Evolutionary conservation across 2,888 invertebrate species (phyloP).

Genomic region (Perithous albicinctus): DNA sequence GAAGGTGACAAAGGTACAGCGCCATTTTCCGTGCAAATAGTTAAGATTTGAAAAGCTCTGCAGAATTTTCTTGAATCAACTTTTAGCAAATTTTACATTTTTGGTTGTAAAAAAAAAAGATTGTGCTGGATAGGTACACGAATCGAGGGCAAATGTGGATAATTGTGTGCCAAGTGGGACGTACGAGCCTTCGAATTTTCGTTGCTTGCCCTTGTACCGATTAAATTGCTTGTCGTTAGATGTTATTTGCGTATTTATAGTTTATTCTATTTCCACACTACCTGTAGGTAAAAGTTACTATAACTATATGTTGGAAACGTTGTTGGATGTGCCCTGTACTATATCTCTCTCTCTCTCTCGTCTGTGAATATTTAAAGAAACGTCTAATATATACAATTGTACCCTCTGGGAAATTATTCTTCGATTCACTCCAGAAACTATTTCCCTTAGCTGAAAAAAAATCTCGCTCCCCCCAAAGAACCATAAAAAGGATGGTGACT

Average conservation of each 20-base stretch:
- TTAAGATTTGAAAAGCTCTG: background rate
- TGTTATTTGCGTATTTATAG: slow-evolving; percentile 27
- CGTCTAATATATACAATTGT: slow-evolving; percentile 49
- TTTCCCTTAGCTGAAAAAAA: background rate
- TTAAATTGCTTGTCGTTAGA: slow-evolving; percentile 23
- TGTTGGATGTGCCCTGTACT: slow-evolving; percentile 62
- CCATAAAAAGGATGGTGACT: background rate
- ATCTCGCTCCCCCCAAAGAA: background rate
- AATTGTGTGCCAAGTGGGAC: slow-evolving; percentile 57
- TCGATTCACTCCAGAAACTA: background rate
- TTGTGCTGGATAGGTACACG: background rate
- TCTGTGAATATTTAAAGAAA: slow-evolving; percentile 57
- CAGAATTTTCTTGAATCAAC: background rate
- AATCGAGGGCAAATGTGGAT: slow-evolving; percentile 42
- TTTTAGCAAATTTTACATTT: no score
- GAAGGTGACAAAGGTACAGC: no score
- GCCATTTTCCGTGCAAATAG: no score
- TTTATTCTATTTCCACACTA: slow-evolving; percentile 43
- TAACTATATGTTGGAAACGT: slow-evolving; percentile 42
- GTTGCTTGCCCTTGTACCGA: slow-evolving; percentile 37
- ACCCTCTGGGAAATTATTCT: slow-evolving; percentile 24
- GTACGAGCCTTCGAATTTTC: slow-evolving; percentile 31
- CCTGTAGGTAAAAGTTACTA: slow-evolving; percentile 26
- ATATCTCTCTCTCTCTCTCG: slow-evolving; percentile 41
- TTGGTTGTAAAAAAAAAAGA: background rate